Base-by-base conservation (phyloP, 2,888 invertebrate genomes). In the Agrochola lychnidis region DNA sequence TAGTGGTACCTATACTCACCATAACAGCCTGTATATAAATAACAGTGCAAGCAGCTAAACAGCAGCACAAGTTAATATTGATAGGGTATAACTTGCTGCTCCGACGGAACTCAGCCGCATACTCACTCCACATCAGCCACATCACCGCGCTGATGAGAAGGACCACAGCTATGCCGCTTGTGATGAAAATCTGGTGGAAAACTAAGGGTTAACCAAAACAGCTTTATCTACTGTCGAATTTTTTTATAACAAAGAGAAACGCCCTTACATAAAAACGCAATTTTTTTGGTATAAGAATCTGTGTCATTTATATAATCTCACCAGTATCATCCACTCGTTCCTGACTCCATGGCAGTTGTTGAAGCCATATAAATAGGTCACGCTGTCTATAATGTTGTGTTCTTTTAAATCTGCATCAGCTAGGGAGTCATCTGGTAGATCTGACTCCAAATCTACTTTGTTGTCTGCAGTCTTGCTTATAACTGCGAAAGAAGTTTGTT, bases 381-480 rank as follows among this genome's bases (percentile, higher is more conserved):
- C 97, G 89, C 98, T 98, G 89, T 98, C 98, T 71, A 98, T 98
- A 61, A 97, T 97, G 87, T 98, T 98, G 88, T 98, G 98, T 84
- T 98, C 98, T 84, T 97, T 97, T 6, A 98, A 93, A 90, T 98
- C 98, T 0, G 97, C 97, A 87, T 98, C 97, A 0, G 97, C 97
- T 59, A 98, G 90, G 0, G 97, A 97, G 88, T 97, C 97, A 79
- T 97, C 97, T 0, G 97, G 97, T 7, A 97, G 86, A 63, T 97
- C 97, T 4, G 97, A 91, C 69, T 97, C 97, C 4, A 95, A 92
- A 16, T 97, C 96, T 68, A 90, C 87, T 93, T 97, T 91, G 91
- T 91, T 89, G 87, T 96, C 93, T 16, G 84, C 73, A 19, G 88
- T 87, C 87, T 95, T 95, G 76, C 90, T 92, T 61, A 91, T 87